Evolutionary conservation across 2,113 vertebrate species (phyloP), one percentile per base, ranked within the genome.

Genomic region (Sterrhoptilus dennistouni): DNA sequence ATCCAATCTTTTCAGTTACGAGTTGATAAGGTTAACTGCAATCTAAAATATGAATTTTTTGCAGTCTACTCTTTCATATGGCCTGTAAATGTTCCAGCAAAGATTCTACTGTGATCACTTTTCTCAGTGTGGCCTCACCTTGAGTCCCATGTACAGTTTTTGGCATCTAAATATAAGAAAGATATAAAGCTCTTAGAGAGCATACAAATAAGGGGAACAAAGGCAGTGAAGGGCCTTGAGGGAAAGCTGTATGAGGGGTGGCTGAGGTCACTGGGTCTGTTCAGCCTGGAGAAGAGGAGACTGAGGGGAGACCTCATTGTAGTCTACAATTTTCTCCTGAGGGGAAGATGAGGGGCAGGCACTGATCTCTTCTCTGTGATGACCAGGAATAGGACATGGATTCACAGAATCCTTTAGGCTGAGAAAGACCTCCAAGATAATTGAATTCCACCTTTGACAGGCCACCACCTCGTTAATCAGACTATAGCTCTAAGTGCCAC

Each of bases 191-290:
- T 56, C 12, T 56, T 56, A 47, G 19, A 64, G 22, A 47, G 5
- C 0, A 0, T 23, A 14, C 29, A 75, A 33, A 75, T 22, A 15
- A 56, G 15, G n/a, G 14, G 9, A 54, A 74, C 14, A 19, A 24
- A 47, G 28, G 28, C 3, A 2, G 23, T 56, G 50, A 19, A 84
- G n/a, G 15, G 24, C 12, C 35, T 85, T 65, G 40, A 64, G 47
- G 19, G n/a, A 19, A 74, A 65, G 23, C 8, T 0, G 0, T 38
- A 1, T 23, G 40, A 64, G 9, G 38, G 64, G 28, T 0, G 0
- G 40, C 49, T 38, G n/a, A 64, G 9, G 29, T 40, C 49, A 56
- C 12, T 49, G 47, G n/a, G 12, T 65, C 28, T 74, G 28, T 29
- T 50, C 42, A 74, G 23, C n/a, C 29, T 49, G 82, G 59, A 69